Conservation (phyloP, 2,888 invertebrate genomes). For the Rugalucina vietnamica region DNA sequence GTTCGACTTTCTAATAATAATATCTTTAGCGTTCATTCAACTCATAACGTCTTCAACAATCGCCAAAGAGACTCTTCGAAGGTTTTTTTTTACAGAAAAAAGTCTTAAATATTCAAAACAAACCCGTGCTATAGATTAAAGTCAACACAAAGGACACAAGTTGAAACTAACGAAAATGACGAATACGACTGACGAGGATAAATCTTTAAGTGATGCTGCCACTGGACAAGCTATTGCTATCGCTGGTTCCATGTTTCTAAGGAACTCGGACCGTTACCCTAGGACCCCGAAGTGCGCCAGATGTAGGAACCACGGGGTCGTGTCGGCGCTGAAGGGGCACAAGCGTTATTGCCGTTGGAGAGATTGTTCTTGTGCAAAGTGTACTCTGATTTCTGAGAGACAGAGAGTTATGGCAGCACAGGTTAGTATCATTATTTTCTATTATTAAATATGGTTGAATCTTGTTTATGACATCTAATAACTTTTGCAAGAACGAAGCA, state of each 20-base stretch:
- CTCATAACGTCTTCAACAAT: neutral
- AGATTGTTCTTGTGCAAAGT: constrained; percentile 98
- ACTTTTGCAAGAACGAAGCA: no score
- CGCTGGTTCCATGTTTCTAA: constrained; percentile 46
- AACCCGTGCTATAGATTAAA: no score
- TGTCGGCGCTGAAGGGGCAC: constrained; percentile 93
- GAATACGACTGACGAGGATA: constrained; percentile 29
- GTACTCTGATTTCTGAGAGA: constrained; percentile 98
- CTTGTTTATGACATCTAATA: no score
- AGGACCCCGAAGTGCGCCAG: constrained; percentile 98
- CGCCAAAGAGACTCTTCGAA: no score
- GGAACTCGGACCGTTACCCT: constrained; percentile 92
- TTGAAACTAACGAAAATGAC: constrained; percentile 34
- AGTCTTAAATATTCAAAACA: no score
- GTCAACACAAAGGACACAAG: no score
- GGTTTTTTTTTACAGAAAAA: no score
- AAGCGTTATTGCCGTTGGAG: constrained; percentile 97
- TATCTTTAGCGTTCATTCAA: neutral
- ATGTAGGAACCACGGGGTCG: constrained; percentile 98
- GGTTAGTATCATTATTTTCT: no score
- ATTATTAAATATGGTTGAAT: no score
- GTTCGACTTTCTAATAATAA: neutral
- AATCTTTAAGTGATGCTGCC: neutral
- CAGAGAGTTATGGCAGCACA: constrained; percentile 99
- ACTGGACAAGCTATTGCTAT: constrained; percentile 1